A percentile compares a stretch with the other conserved stretches of the same genome.
Conservation (phyloP, 2,113 vertebrate genomes). For the Collichthys lucidus region DNA sequence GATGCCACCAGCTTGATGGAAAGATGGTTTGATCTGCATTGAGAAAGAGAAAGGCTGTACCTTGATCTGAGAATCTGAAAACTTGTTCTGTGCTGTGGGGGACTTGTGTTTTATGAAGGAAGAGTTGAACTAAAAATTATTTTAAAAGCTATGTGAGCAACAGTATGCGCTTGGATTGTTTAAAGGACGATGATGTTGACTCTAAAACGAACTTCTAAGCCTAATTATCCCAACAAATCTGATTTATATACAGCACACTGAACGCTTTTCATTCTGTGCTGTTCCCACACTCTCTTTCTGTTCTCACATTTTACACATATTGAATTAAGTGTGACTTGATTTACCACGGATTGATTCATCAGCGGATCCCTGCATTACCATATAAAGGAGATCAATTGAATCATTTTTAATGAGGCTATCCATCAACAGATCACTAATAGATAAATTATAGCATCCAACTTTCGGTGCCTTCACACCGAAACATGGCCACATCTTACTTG, state of each 20-base stretch:
- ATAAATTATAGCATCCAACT: constrained; percentile 54
- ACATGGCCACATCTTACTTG: constrained; percentile 30
- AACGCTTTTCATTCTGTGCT: neutral
- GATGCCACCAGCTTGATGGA: constrained; percentile 29
- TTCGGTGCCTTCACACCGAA: constrained; percentile 14
- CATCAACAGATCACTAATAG: constrained; percentile 64
- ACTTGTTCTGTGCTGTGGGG: neutral
- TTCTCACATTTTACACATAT: constrained; percentile 28
- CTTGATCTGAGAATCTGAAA: neutral
- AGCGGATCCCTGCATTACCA: constrained; percentile 46
- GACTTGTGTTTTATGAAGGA: neutral
- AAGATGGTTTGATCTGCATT: constrained; percentile 49
- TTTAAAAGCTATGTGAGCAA: neutral
- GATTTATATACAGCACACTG: neutral
- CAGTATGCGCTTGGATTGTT: neutral
- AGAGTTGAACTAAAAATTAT: neutral
- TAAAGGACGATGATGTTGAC: neutral
- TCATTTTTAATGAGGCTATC: constrained; percentile 70
- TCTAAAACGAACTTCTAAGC: neutral
- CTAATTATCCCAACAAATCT: constrained; percentile 14
- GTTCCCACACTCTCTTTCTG: neutral
- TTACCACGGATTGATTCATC: constrained; percentile 54
- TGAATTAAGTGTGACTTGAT: constrained; percentile 49
- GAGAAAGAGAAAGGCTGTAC: constrained; percentile 25
- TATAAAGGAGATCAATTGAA: constrained; percentile 61